Evolutionary conservation across 2,113 vertebrate species (phyloP).

Genomic region (Ceratotherium simum): DNA sequence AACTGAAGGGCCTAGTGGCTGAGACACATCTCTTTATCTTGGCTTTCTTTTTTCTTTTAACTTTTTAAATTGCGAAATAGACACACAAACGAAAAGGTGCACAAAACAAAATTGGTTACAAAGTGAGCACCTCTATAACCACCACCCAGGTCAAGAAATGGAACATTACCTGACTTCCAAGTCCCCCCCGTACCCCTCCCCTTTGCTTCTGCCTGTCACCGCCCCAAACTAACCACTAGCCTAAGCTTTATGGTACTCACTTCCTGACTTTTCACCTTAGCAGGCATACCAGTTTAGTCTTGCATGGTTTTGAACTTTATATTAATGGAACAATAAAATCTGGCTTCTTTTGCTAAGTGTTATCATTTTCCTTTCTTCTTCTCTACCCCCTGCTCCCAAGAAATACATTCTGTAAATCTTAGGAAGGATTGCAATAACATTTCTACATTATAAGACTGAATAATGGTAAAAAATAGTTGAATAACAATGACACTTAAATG

Average conservation of each 20-base stretch:
- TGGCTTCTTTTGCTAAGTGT: background rate
- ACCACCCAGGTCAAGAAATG: background rate
- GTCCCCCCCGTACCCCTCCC: too few species aligned
- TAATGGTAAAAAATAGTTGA: background rate
- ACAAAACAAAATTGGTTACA: background rate
- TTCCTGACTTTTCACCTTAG: slow-evolving; percentile 31
- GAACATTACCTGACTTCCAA: background rate
- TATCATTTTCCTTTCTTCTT: background rate
- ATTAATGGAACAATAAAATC: slow-evolving; percentile 9
- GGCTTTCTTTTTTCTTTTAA: background rate
- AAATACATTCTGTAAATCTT: slow-evolving; percentile 34
- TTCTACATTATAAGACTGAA: slow-evolving; percentile 26
- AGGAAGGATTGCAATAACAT: background rate
- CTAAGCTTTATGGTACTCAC: background rate
- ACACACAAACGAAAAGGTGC: background rate
- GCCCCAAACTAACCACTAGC: background rate
- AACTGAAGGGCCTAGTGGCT: background rate
- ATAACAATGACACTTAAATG: background rate
- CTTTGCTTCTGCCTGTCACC: background rate
- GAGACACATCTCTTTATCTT: background rate
- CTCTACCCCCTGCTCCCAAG: background rate
- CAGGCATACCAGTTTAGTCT: background rate
- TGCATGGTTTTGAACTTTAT: background rate
- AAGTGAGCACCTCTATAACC: background rate
- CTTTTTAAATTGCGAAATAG: background rate